phyloP scores from a whole-genome alignment of 2,797 vertebrate genomes.

The Iguana delicatissima region DNA sequence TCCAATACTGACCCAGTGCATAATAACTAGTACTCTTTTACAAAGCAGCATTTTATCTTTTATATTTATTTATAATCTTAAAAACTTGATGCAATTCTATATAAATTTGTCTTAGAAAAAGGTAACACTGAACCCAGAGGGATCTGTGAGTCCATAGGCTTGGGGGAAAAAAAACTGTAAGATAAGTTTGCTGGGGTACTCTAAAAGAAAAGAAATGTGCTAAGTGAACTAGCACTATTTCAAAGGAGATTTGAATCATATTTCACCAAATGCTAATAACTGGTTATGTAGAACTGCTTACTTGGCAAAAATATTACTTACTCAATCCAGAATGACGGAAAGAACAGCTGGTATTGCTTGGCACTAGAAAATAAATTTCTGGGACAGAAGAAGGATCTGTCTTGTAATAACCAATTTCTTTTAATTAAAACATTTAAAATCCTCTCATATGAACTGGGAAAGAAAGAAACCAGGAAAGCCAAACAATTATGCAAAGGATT shows the following conservation, averaged over 20 bases:
- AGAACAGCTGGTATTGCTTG: background rate
- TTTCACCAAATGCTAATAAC: conserved; percentile 13
- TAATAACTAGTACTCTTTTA: too few relatives aligned
- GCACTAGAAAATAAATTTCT: conserved; percentile 8
- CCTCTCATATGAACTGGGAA: background rate
- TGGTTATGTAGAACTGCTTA: background rate
- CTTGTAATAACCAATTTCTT: background rate
- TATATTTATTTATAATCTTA: background rate
- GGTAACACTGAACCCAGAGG: background rate
- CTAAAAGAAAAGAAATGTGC: background rate
- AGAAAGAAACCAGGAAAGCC: background rate
- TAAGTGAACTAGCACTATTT: background rate
- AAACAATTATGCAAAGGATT: conserved; percentile 9
- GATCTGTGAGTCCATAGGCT: background rate
- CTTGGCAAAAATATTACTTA: background rate
- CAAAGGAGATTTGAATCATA: background rate
- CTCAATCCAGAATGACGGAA: background rate
- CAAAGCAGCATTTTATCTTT: too few relatives aligned
- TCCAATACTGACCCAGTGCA: too few relatives aligned
- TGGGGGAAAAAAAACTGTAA: background rate
- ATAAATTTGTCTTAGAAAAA: background rate
- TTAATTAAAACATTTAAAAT: background rate
- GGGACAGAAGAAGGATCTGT: background rate
- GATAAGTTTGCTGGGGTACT: background rate
- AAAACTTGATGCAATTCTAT: background rate